Evolutionary conservation across 2,888 invertebrate species (phyloP).

Genomic region (Cactoblastis cactorum): DNA sequence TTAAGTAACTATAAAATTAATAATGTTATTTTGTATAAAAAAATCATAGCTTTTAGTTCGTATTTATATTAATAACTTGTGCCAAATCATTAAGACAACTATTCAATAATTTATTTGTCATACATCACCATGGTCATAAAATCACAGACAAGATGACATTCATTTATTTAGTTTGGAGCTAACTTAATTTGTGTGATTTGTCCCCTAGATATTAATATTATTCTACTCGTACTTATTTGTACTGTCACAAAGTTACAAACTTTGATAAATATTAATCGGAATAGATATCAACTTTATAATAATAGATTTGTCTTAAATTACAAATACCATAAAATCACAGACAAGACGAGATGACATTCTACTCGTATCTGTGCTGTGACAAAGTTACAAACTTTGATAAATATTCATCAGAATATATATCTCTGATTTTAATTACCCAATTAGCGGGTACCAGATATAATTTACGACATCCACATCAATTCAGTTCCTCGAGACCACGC

Average conservation of each 20-base stretch:
- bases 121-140: not conserved
- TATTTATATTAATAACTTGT: no score
- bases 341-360: not conserved
- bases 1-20: no score
- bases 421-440: constrained; percentile 13
- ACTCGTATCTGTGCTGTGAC: not conserved
- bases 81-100: no score
- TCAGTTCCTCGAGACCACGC: constrained; percentile 1
- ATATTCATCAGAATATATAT: constrained; percentile 7
- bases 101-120: no score
- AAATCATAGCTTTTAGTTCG: no score
- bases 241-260: not conserved
- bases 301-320: no score
- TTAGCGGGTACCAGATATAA: constrained; percentile 11
- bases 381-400: constrained; percentile 4
- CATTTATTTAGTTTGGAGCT: no score
- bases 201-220: no score
- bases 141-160: not conserved
- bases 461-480: constrained; percentile 6
- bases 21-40: no score
- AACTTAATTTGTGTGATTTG: no score
- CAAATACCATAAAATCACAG: not conserved
- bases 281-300: not conserved
- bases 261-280: constrained; percentile 8
- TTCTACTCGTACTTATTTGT: not conserved